Evolutionary conservation across 2,888 invertebrate species (phyloP).

Genomic region (Sympetrum striolatum): DNA sequence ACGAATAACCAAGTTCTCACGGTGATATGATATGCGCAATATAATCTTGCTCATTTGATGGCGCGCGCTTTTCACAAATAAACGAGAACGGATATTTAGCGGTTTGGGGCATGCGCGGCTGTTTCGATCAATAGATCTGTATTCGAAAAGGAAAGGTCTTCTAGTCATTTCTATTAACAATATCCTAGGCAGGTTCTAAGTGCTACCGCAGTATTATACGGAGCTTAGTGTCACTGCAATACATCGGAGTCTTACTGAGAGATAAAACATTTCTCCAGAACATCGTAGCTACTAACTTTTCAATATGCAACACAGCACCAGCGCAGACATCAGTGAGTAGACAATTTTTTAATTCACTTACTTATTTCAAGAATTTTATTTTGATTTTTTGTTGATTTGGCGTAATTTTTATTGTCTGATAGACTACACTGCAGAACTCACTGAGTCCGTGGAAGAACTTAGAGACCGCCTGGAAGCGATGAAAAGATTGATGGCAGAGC

Average conservation of each 20-base stretch:
- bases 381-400: background rate
- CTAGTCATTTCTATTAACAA: background rate
- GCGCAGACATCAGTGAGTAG: conserved; percentile 4
- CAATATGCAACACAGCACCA: conserved; percentile 19
- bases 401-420: background rate
- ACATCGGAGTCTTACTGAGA: background rate
- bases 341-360: background rate
- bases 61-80: background rate
- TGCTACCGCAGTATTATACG: background rate
- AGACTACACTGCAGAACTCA: conserved; percentile 50
- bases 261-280: background rate
- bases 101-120: conserved; percentile 9
- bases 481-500: conserved; percentile 82
- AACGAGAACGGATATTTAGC: background rate
- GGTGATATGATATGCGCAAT: too few species aligned
- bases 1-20: too few species aligned
- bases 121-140: conserved; percentile 19
- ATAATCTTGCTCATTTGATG: background rate
- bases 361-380: too few species aligned
- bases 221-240: too few species aligned
- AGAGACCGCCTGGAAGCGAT: conserved; percentile 78
- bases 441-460: conserved; percentile 81
- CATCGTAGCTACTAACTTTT: background rate
- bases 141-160: background rate
- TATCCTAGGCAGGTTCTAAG: background rate